Base-by-base conservation (phyloP, 2,797 vertebrate species). In the Brachyrhaphis roseni region DNA sequence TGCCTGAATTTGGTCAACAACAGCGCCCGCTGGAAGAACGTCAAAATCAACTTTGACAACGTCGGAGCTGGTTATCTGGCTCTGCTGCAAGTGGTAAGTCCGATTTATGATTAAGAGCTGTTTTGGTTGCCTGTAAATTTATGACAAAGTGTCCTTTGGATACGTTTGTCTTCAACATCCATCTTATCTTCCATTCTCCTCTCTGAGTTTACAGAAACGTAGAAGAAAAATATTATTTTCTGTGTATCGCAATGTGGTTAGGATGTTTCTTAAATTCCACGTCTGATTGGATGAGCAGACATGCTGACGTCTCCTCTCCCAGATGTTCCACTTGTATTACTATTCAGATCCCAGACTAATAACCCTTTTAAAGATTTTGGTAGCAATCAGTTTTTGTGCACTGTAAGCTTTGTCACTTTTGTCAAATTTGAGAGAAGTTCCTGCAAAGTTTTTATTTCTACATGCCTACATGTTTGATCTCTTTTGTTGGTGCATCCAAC, bases 41-140 rank as follows among this genome's bases (percentile, higher is more conserved):
- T 98, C 89, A 99, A 99, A 93, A 98, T 99, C 87, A 99, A 99
- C 91, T 99, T 99, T 0, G 98, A 99, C 93, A 99, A 99, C 1
- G 98, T 99, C 16, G 98, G 97, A 2, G 97, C 97, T 11, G 98
- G 98, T 1, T 99, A 99, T 80, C 96, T 99, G 81, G 97, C 98
- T 31, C 93, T 99, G 87, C 93, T 99, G 87, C 98, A 99, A 97
- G 98, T 99, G 95, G 98, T 99, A 95, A 97, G 98, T 83, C 55
- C 34, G 36, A n/a, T 4, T n/a, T 36, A 64, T 31, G 57, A 31
- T 11, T 10, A 39, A 66, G 36, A 39, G 18, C 62, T 4, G 34
- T 36, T 66, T 46, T 66, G 8, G 34, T 39, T 39, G 18, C 8
- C 62, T 39, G 62, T 20, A 16, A 10, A 36, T 64, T 36, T 20